phyloP scores from a whole-genome alignment of 2,113 vertebrate genomes.

The Sorex fumeus region DNA sequence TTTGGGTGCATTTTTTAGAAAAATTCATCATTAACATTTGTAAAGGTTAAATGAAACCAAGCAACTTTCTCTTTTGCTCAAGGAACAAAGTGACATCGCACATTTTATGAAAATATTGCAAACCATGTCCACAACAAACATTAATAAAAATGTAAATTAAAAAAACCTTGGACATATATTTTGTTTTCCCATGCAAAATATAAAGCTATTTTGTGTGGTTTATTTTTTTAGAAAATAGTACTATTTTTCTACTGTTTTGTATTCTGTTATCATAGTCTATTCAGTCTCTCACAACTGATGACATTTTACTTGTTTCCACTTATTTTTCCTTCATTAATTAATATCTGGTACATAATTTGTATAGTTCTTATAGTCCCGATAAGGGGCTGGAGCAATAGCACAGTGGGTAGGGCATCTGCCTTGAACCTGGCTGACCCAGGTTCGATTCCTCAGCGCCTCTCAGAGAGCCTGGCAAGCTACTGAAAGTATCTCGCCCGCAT shows the following conservation, averaged over 20 bases:
- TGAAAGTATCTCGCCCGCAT: no score
- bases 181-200: neutral
- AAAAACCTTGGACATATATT: neutral
- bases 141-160: no score
- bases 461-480: no score
- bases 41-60: constrained; percentile 1
- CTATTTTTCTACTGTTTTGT: neutral
- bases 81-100: neutral
- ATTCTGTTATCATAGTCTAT: neutral
- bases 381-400: no score
- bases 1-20: neutral
- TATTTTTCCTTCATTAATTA: neutral
- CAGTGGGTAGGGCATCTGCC: no score
- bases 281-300: neutral
- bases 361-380: no score
- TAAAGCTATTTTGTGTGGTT: no score
- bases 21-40: constrained; percentile 7
- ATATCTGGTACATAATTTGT: neutral
- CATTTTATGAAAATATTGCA: no score
- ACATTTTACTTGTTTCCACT: neutral
- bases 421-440: no score
- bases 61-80: neutral
- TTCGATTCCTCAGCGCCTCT: no score
- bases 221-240: neutral
- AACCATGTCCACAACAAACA: no score